phyloP scores from a whole-genome alignment of 1,140 invertebrate species.

The Lordiphosa clarofinis region DNA sequence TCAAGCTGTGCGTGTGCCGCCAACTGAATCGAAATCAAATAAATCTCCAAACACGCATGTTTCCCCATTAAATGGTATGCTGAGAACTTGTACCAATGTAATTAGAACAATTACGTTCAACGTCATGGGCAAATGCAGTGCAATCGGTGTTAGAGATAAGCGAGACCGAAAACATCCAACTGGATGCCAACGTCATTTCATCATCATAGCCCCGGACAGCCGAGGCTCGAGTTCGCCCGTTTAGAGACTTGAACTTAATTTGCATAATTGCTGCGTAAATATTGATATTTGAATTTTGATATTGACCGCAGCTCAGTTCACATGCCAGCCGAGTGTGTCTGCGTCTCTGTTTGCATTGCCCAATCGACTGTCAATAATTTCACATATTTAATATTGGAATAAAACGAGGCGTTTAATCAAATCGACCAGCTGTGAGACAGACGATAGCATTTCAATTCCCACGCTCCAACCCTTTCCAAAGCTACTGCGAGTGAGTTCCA shows the following conservation, averaged over 20 bases:
- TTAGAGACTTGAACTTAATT: slow-evolving; percentile 63
- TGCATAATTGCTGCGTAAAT: slow-evolving; percentile 78
- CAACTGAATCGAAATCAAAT: slow-evolving; percentile 15
- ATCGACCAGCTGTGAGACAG: slow-evolving; percentile 40
- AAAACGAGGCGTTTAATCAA: slow-evolving; percentile 76
- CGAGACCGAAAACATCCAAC: slow-evolving; percentile 7
- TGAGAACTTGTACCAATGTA: slow-evolving; percentile 40
- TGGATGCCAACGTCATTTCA: slow-evolving; percentile 59
- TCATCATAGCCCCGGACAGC: slow-evolving; percentile 25
- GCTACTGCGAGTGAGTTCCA: slow-evolving; percentile 4
- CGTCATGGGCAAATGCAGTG: slow-evolving; percentile 28
- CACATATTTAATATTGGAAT: slow-evolving; percentile 75
- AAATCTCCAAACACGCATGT: slow-evolving; percentile 32
- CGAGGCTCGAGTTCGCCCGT: slow-evolving; percentile 11
- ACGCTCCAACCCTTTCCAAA: slow-evolving; percentile 38
- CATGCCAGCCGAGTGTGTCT: slow-evolving; percentile 21
- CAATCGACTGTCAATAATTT: slow-evolving; percentile 76
- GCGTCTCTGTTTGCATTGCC: slow-evolving; percentile 66
- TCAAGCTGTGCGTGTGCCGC: slow-evolving; percentile 70
- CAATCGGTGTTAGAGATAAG: slow-evolving; percentile 40
- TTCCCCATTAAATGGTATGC: slow-evolving; percentile 45
- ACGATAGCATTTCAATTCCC: slow-evolving; percentile 60
- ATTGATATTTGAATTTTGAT: slow-evolving; percentile 76
- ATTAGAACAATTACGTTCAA: slow-evolving; percentile 72
- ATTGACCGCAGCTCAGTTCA: slow-evolving; percentile 45